Base-by-base conservation (phyloP, 2,888 invertebrate genomes). In the Watsonalla binaria region DNA sequence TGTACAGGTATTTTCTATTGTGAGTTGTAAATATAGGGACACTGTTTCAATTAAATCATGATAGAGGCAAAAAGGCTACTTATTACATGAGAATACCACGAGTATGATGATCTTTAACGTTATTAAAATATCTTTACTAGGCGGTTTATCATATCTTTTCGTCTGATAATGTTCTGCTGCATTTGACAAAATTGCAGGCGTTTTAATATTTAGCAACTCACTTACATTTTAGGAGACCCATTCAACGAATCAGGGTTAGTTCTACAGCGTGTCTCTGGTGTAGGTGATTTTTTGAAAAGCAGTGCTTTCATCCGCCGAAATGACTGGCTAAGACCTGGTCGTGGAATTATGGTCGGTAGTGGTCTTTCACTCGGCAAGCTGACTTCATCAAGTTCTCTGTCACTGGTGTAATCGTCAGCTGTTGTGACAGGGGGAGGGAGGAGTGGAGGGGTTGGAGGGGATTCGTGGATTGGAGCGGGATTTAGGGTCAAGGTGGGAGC, bases 301-400 rank as follows among this genome's bases (percentile, higher is more conserved):
- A 77, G 66, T 6, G 71, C 65, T 54, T 84, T 84, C 83, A 84
- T 84, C 11, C 63, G 62, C 7, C 78, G 68, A 49, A 80, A 84
- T 0, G 84, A 81, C 6, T 76, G 72, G 51, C 73, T 80, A 7
- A 84, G 66, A 0, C 80, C 80, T 0, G 85, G 80, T 0, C 86
- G 72, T 0, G 86, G 86, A 15, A 86, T 77, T 46, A 59, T 76
- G 0, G 72, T 61, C 0, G 70, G 60, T 0, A 65, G 58, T 24
- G 57, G 63, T 45, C 51, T 58, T 6, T 53, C 55, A 47, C 68
- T 67, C 0, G 62, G 61, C 11, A 64, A 58, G 46, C 58, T 66
- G 0, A 55, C 54, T 6, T 54, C 52, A 14, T 67, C 67, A n/a
- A 66, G 68, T 33, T 72, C 73, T 33, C 63, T 65, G 34, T 67